Conservation (phyloP, 53 echinoderm and acorn worm genomes). For the Actinopyga echinites region DNA sequence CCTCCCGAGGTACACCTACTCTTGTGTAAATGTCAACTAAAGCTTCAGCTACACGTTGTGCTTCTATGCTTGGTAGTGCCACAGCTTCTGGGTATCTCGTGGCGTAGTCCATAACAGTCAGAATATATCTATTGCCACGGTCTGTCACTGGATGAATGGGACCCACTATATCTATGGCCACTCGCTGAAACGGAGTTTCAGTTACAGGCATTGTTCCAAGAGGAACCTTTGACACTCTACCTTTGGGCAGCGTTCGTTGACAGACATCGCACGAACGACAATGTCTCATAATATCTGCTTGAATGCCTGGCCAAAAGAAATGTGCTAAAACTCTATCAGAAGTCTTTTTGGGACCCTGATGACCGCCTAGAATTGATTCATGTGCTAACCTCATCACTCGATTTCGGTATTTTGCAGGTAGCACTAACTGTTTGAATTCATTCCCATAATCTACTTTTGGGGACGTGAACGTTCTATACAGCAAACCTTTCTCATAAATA, state of each 20-base stretch:
- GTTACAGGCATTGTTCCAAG: slow-evolving; percentile 57
- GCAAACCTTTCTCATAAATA: background rate
- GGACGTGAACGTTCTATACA: slow-evolving; percentile 15
- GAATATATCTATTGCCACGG: no score
- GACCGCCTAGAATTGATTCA: slow-evolving; percentile 66
- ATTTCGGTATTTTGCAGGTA: slow-evolving; percentile 45
- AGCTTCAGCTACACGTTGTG: background rate
- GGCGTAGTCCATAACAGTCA: background rate
- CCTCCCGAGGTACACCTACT: no score
- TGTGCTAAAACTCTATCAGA: slow-evolving; percentile 46
- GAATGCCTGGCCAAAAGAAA: slow-evolving; percentile 63
- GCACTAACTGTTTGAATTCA: slow-evolving; percentile 20
- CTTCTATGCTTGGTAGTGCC: background rate
- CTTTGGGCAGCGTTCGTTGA: slow-evolving; percentile 49
- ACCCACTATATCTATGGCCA: slow-evolving; percentile 58
- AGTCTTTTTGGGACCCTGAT: slow-evolving; percentile 60
- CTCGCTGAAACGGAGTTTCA: slow-evolving; percentile 51
- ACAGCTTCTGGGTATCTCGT: no score
- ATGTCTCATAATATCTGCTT: slow-evolving; percentile 46
- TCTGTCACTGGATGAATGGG: slow-evolving; percentile 27
- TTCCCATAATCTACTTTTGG: slow-evolving; percentile 15
- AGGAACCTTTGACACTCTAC: slow-evolving; percentile 63
- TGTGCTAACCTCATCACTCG: slow-evolving; percentile 60
- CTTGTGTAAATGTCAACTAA: background rate
- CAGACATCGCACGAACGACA: slow-evolving; percentile 63